A percentile compares a stretch with the other conserved stretches of the same genome.
These are phyloP conservation scores for Falcunculus frontatus DNA, from an alignment of 2,113 vertebrate species.

Conservation along the genomic window DNA sequence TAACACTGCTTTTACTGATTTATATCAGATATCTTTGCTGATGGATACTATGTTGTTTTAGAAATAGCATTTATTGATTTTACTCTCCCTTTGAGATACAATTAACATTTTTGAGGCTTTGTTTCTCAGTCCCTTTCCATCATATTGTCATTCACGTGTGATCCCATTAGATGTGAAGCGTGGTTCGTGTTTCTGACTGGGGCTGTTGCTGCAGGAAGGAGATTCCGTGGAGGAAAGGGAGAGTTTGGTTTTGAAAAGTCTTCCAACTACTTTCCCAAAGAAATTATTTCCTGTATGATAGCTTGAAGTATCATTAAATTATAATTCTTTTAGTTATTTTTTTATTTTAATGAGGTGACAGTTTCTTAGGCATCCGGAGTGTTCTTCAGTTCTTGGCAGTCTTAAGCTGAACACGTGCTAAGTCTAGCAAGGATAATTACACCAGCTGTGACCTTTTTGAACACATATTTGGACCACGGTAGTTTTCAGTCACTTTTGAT, in stretches of 20 bases:
- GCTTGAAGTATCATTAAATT: conserved; percentile 8
- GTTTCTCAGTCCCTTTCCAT: not conserved
- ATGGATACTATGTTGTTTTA: not conserved
- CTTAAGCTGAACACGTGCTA: conserved; percentile 46
- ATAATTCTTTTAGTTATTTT: not conserved
- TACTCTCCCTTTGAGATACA: not conserved
- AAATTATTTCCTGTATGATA: not conserved
- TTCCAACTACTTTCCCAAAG: not conserved
- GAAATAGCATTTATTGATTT: conserved; percentile 25
- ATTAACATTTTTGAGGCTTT: conserved; percentile 32
- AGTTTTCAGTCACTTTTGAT: conserved; percentile 69
- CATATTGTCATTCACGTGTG: not conserved
- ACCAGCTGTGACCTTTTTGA: conserved; percentile 75
- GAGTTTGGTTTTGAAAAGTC: conserved; percentile 3
- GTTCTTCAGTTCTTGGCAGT: conserved; percentile 53
- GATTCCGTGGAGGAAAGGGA: not conserved
- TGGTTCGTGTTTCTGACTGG: not conserved
- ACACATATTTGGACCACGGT: conserved; percentile 61
- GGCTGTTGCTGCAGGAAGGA: not conserved
- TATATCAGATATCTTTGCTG: not conserved
- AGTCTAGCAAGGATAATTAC: conserved; percentile 71
- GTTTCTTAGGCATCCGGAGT: conserved; percentile 55
- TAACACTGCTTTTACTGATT: not conserved
- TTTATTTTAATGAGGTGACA: conserved; percentile 53
- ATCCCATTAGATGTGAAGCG: not conserved